These are phyloP conservation scores for Orbicella faveolata DNA, from an alignment of 64 coral and sea anemone genomes.

Conservation along the genomic window DNA sequence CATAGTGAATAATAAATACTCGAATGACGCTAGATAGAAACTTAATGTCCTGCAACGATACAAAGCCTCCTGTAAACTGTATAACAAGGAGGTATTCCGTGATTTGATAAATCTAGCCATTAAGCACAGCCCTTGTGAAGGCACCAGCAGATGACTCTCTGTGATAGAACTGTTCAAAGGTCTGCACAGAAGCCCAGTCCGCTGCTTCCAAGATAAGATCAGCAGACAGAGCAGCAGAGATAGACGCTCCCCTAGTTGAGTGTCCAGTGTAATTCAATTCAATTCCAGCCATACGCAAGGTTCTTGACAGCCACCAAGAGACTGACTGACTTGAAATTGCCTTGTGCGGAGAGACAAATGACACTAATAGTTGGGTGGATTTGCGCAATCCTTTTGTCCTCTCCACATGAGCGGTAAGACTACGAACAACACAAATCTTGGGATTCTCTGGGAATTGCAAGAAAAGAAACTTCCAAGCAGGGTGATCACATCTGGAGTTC, in stretches of 20 bases:
- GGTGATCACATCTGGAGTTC: conserved; percentile 4
- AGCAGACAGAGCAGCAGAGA: background rate
- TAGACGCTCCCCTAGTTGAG: conserved; percentile 31
- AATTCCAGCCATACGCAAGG: conserved; percentile 30
- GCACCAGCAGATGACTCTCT: background rate
- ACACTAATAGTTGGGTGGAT: conserved; percentile 3
- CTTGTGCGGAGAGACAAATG: conserved; percentile 11
- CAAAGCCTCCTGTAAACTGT: background rate
- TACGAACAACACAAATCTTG: conserved; percentile 12
- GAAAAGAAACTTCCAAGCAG: background rate
- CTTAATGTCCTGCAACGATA: too few species aligned
- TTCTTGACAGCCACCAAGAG: conserved; percentile 4
- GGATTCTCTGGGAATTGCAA: background rate
- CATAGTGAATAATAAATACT: too few species aligned
- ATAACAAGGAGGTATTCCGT: background rate
- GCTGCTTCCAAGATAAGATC: conserved; percentile 21
- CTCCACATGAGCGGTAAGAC: background rate
- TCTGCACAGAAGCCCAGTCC: conserved; percentile 29
- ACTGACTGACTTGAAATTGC: conserved; percentile 36
- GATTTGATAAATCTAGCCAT: background rate
- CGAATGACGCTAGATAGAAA: too few species aligned
- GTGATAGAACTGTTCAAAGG: conserved; percentile 11
- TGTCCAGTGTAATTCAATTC: conserved; percentile 13
- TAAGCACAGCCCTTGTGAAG: background rate
- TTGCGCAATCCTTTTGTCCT: background rate